A percentile compares a stretch with the other conserved stretches of the same genome.
These are phyloP conservation scores for Myodes glareolus DNA, from an alignment of 2,113 vertebrate genomes.

Conservation along the genomic window DNA sequence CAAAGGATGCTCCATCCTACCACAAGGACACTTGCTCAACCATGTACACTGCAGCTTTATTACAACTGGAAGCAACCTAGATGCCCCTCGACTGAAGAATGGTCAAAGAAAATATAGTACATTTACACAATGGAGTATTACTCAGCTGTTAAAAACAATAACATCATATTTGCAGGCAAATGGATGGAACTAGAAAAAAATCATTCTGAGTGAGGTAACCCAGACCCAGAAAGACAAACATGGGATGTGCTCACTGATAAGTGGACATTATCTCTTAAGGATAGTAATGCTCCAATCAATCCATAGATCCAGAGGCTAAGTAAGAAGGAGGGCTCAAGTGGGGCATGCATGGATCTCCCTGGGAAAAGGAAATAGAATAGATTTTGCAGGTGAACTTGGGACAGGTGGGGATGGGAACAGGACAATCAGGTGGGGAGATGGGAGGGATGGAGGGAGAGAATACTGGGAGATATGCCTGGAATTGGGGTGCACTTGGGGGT, in stretches of 20 bases:
- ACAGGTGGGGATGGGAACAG: not conserved
- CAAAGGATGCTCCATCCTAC: not conserved
- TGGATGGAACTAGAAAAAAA: not conserved
- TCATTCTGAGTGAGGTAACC: not conserved
- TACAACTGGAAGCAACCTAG: not conserved
- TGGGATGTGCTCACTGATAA: not conserved
- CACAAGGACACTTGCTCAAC: not conserved
- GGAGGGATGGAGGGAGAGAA: no score
- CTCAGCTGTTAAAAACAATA: not conserved
- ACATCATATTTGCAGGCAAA: not conserved
- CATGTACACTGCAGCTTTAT: not conserved
- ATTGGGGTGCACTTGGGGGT: not conserved
- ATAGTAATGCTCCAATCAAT: not conserved
- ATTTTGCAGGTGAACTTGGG: not conserved
- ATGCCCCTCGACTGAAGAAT: not conserved
- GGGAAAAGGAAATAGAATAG: not conserved
- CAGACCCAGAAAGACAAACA: not conserved
- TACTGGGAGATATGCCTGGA: not conserved
- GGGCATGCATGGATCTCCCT: not conserved
- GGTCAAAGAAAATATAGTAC: not conserved
- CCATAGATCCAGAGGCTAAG: not conserved
- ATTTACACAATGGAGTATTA: not conserved
- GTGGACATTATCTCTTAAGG: not conserved
- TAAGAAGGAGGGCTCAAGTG: not conserved
- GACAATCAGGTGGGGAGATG: not conserved